Conservation (phyloP, 23 tunicate species). For the Phallusia fumigata region DNA sequence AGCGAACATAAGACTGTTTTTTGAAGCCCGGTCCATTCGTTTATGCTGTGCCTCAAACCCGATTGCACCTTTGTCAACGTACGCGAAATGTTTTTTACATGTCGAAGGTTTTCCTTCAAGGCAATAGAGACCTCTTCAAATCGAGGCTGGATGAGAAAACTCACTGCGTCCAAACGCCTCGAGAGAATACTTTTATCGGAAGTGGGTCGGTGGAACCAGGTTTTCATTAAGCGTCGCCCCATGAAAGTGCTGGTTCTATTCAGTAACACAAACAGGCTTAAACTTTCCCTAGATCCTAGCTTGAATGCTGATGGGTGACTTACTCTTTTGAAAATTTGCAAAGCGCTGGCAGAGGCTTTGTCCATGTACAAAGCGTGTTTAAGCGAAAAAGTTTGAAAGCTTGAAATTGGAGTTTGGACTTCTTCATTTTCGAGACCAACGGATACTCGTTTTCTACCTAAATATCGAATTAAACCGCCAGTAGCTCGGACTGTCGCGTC, state of each 20-base stretch:
- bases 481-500: conserved; percentile 52
- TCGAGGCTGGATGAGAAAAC: conserved; percentile 42
- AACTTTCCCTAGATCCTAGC: conserved; percentile 59
- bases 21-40: conserved; percentile 61
- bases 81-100: conserved; percentile 57
- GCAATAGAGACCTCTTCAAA: conserved; percentile 38
- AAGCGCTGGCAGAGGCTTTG: conserved; percentile 46
- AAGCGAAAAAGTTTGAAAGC: conserved; percentile 43
- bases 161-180: conserved; percentile 67
- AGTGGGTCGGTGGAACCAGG: conserved; percentile 85
- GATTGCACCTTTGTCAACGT: conserved; percentile 51
- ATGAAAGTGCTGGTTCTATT: conserved; percentile 61
- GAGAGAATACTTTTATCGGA: conserved; percentile 37
- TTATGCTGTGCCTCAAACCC: conserved; percentile 40
- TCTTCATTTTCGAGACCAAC: conserved; percentile 56
- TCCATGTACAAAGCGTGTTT: conserved; percentile 62
- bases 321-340: conserved; percentile 66
- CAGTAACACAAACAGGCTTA: conserved; percentile 77
- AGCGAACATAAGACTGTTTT: conserved; percentile 60
- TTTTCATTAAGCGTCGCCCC: conserved; percentile 50
- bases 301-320: conserved; percentile 82
- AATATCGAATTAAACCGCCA: conserved; percentile 76
- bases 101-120: conserved; percentile 40
- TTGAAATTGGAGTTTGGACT: conserved; percentile 50
- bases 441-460: conserved; percentile 67